These are phyloP conservation scores for Otus sunia DNA, from an alignment of 2,113 vertebrate species.

Conservation along the genomic window DNA sequence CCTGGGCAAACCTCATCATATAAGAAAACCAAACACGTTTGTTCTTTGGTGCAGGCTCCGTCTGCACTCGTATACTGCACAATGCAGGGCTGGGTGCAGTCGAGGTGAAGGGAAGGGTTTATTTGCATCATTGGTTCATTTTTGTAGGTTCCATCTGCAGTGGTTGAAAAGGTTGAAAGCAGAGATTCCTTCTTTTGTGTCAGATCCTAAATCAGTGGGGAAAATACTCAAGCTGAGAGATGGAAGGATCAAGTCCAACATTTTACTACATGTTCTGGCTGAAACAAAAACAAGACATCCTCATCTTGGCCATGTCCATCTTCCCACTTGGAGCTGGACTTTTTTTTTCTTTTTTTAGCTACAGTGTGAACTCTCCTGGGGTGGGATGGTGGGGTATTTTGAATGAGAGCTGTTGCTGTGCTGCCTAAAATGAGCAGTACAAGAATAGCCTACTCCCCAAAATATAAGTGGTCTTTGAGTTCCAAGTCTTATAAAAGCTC, in stretches of 20 bases:
- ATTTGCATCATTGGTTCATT: fast-evolving
- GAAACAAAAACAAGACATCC: not conserved
- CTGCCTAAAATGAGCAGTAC: constrained; percentile 38
- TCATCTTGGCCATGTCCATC: not conserved
- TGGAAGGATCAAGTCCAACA: not conserved
- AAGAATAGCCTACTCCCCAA: constrained; percentile 59
- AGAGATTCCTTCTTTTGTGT: not conserved
- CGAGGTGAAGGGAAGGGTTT: not conserved
- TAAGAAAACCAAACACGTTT: fast-evolving
- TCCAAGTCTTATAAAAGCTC: constrained; percentile 44
- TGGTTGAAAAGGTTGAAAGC: not conserved
- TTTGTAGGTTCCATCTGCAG: not conserved
- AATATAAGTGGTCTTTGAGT: constrained; percentile 61
- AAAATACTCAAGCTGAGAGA: not conserved
- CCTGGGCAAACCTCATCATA: not conserved
- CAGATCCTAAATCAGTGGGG: not conserved
- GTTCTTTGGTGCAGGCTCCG: not conserved
- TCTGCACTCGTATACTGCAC: fast-evolving
- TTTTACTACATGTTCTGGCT: not conserved
- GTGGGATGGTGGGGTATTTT: not conserved
- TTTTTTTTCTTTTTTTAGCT: not conserved
- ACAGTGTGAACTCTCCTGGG: not conserved
- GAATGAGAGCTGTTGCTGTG: constrained; percentile 3
- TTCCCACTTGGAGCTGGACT: not conserved
- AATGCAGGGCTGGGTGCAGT: not conserved